These are phyloP conservation scores for Cancer borealis DNA, from an alignment of 2,888 invertebrate genomes.

Conservation along the genomic window DNA sequence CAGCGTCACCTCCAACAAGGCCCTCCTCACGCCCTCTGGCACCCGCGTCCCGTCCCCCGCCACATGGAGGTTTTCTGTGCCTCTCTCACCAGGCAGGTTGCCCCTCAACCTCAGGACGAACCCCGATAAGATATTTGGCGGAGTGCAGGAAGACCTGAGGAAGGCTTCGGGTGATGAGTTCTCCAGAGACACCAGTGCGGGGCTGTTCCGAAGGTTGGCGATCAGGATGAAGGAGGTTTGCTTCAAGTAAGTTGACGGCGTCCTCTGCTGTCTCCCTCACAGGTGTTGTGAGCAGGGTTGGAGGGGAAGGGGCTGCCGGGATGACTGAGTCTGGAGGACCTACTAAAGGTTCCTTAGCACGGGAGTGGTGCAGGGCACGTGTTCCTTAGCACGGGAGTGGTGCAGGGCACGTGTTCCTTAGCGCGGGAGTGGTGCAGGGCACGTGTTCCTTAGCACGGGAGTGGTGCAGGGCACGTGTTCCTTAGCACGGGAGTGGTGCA, in stretches of 20 bases:
- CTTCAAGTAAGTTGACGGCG: conserved; percentile 60
- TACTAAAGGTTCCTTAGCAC: not conserved
- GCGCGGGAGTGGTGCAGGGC: too few species aligned
- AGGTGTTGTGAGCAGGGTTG: not conserved
- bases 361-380: too few species aligned
- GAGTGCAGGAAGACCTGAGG: not conserved
- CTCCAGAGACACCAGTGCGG: not conserved
- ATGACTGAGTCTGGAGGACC: not conserved
- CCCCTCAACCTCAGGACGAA: not conserved
- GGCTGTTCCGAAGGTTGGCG: conserved; percentile 54
- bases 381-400: too few species aligned
- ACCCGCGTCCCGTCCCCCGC: conserved; percentile 53
- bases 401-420: too few species aligned
- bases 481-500: not conserved
- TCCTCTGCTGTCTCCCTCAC: not conserved
- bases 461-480: not conserved
- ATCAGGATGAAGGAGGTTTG: conserved; percentile 58
- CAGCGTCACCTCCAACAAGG: conserved; percentile 54
- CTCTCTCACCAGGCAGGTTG: conserved; percentile 33
- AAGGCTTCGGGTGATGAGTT: not conserved
- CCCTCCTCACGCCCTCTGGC: conserved; percentile 59
- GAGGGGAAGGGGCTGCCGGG: not conserved
- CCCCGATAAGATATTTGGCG: not conserved
- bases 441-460: too few species aligned
- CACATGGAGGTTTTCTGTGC: conserved; percentile 51